These are phyloP conservation scores for Tetrao urogallus DNA, from an alignment of 2,113 vertebrate species.

Conservation along the genomic window DNA sequence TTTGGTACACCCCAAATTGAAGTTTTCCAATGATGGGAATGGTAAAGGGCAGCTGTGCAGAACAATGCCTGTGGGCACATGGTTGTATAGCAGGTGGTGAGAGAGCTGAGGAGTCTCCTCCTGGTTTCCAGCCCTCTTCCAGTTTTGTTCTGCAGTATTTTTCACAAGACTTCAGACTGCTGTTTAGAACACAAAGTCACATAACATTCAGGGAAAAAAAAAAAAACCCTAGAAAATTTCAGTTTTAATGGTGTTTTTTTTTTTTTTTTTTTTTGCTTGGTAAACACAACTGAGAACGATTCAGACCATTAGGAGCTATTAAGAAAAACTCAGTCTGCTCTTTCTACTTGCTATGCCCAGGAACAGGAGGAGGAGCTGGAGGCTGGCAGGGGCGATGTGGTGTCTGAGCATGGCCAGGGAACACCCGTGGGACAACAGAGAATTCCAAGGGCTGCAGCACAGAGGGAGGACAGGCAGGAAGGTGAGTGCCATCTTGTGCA, in stretches of 20 bases:
- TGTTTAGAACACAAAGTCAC: neutral
- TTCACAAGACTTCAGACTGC: neutral
- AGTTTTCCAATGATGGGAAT: neutral
- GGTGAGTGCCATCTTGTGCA: constrained; percentile 22
- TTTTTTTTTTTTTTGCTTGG: neutral
- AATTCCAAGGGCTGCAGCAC: accelerated
- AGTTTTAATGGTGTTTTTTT: neutral
- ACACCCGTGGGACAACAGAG: accelerated
- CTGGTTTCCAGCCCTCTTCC: neutral
- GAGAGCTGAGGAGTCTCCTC: neutral
- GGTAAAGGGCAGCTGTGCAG: neutral
- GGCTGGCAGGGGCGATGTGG: neutral
- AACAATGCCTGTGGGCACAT: accelerated
- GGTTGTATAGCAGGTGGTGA: neutral
- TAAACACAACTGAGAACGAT: neutral
- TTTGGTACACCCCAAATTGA: neutral
- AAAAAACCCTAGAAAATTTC: neutral
- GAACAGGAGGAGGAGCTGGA: neutral
- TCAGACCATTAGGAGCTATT: neutral
- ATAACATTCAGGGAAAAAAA: neutral
- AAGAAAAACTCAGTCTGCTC: neutral
- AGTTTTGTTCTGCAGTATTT: neutral
- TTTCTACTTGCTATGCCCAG: constrained; percentile 10
- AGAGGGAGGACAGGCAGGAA: neutral
- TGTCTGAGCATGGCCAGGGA: neutral